Base-by-base conservation (phyloP, 2,797 vertebrate genomes). In the Characodon lateralis region DNA sequence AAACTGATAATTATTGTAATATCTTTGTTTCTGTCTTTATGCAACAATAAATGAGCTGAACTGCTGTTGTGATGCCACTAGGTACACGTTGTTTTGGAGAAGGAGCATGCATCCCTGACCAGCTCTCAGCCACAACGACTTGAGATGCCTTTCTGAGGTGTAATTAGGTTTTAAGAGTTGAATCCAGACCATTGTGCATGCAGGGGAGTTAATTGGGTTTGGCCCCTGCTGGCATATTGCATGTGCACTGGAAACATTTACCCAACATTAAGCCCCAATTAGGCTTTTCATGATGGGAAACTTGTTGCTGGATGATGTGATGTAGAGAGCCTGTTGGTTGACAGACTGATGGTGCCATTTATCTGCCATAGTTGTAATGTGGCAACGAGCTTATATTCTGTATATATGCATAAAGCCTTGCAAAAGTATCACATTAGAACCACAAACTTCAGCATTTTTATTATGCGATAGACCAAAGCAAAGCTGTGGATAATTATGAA, bases 221-320 rank as follows among this genome's bases (percentile, higher is more conserved):
- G 81, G 86, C 84, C 84, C 89, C 84, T 91, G 92, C 92, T 94
- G 93, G 92, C 88, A 92, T 89, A 85, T 83, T 88, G 84, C 87
- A 92, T 91, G 88, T 89, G 87, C 88, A 86, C 91, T 91, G 84
- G 87, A 92, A 94, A 93, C 92, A 95, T 95, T 94, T 93, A 92
- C 89, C 90, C 85, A 91, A 89, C 91, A 93, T 94, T 94, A 94
- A 88, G 86, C 76, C 78, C 88, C 87, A 89, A 92, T 94, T 93
- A 93, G 90, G 84, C 88, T 91, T 87, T 84, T 71, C 82, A 76
- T 86, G 89, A 92, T 91, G 87, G 86, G 74, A 77, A 83, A 87
- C 89, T 78, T 91, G 91, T 90, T 89, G 88, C 87, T 74, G 87
- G 76, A 68, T 86, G 86, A 84, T 80, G 78, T 35, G 83, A 86